Percentiles rank a stretch among this genome's conserved stretches.
phyloP scores from a whole-genome alignment of 1,140 invertebrate species.

The Triops cancriformis region DNA sequence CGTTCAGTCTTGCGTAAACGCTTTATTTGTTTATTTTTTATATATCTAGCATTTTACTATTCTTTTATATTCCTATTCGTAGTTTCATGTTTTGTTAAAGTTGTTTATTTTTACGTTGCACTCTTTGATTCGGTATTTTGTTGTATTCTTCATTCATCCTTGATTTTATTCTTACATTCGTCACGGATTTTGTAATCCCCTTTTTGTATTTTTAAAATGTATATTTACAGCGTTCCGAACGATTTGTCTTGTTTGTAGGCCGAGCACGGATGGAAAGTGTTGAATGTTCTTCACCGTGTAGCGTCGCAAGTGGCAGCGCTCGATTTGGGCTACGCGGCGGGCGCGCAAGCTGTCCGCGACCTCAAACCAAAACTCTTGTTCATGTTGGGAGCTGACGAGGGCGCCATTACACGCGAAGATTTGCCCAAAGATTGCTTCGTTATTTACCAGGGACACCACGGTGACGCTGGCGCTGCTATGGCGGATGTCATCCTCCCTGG shows the following conservation, averaged over 20 bases:
- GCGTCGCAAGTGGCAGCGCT: conserved; percentile 90
- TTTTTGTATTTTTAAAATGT: too few relatives aligned
- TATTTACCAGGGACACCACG: conserved; percentile 96
- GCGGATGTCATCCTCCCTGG: conserved; percentile 92
- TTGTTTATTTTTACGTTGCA: too few relatives aligned
- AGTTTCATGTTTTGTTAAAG: too few relatives aligned
- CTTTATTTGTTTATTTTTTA: neutral
- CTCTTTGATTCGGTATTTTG: too few relatives aligned
- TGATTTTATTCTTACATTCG: too few relatives aligned
- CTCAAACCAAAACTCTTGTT: conserved; percentile 72
- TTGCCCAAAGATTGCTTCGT: conserved; percentile 75
- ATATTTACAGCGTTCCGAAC: too few relatives aligned
- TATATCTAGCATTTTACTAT: neutral
- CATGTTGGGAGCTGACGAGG: conserved; percentile 86
- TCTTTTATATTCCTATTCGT: too few relatives aligned
- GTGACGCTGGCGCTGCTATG: conserved; percentile 82
- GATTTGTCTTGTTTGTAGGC: too few relatives aligned
- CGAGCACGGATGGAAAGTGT: conserved; percentile 57
- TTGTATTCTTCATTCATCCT: too few relatives aligned
- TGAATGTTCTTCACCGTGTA: conserved; percentile 85
- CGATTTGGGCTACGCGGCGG: conserved; percentile 85
- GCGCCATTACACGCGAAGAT: conserved; percentile 62
- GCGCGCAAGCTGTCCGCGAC: conserved; percentile 58
- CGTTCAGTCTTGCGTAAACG: conserved; percentile 41
- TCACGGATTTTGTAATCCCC: too few relatives aligned